Base-by-base conservation (phyloP, 2,113 vertebrate species). In the Sturnus vulgaris region DNA sequence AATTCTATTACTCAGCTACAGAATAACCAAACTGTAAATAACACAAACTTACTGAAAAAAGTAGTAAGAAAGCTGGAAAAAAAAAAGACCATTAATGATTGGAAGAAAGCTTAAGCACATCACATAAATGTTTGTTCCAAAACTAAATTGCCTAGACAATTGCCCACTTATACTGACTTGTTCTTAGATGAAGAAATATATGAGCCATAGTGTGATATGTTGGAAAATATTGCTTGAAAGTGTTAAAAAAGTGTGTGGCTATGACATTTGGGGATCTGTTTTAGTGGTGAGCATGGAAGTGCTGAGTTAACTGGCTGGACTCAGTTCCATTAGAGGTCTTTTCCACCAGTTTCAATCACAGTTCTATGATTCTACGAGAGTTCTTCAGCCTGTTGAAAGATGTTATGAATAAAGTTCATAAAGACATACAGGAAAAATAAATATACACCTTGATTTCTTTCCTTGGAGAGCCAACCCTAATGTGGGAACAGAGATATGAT, bases 281-380 rank as follows among this genome's bases (percentile, higher is more conserved):
- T 37, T 39, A 33, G 17, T 53, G 64, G 27, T 24, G 19, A 27
- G 33, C 22, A 4, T 28, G 14, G 33, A 52, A 60, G 9, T 28
- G 23, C 27, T 53, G 39, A 39, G 5, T 69, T 28, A 37, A 52
- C 23, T 33, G 10, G 27, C 28, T 46, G 55, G 27, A 46, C 12
- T 33, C 0, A 0, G 18, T 46, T 77, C 18, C 1, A 1, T 33
- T 15, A 39, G 37, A 37, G 33, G 5, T 52, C 14, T 69, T 77
- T 61, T 19, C 27, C 64, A 78, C 9, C 8, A 40, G 37, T n/a
- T 78, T 78, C 14, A 8, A 12, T 78, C 46, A 46, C 23, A 53
- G 23, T 46, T 53, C 33, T 37, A 10, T 28, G 22, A 39, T 22
- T 53, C 18, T 61, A 0, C 33, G 46, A 9, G 44, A 68, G 18